These are phyloP conservation scores for Drosophila lini DNA, from an alignment of 1,140 invertebrate genomes.

Conservation along the genomic window DNA sequence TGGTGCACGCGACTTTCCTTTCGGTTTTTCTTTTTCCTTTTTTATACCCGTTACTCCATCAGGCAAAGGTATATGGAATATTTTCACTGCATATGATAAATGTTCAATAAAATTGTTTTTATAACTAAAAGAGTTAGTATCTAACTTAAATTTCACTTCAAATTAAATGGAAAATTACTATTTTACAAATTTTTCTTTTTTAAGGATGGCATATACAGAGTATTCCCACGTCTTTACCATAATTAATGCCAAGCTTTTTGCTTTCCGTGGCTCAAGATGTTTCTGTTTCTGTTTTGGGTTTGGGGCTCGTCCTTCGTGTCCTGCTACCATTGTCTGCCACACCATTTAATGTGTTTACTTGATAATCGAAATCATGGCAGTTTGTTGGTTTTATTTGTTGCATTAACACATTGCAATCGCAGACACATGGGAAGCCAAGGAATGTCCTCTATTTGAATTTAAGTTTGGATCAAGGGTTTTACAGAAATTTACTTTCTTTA, in stretches of 20 bases:
- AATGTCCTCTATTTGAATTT: conserved; percentile 3
- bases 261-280: conserved; percentile 27
- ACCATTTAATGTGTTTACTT: conserved; percentile 80
- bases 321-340: conserved; percentile 68
- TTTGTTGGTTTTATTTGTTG: conserved; percentile 65
- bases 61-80: conserved; percentile 3
- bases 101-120: neutral
- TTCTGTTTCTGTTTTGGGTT: conserved; percentile 13
- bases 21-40: neutral
- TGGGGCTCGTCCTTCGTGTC: conserved; percentile 17
- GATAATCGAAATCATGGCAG: conserved; percentile 74
- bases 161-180: neutral
- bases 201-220: neutral
- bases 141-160: neutral
- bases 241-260: neutral
- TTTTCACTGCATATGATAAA: neutral
- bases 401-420: conserved; percentile 41
- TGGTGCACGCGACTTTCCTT: conserved; percentile 63
- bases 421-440: conserved; percentile 16
- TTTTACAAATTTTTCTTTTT: too few species aligned
- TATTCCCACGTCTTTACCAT: neutral
- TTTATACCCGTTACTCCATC: neutral
- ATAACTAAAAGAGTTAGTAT: neutral
- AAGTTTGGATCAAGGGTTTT: neutral
- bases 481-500: neutral